Base-by-base conservation (phyloP, 2,888 invertebrate genomes). In the Arenicola marina region DNA sequence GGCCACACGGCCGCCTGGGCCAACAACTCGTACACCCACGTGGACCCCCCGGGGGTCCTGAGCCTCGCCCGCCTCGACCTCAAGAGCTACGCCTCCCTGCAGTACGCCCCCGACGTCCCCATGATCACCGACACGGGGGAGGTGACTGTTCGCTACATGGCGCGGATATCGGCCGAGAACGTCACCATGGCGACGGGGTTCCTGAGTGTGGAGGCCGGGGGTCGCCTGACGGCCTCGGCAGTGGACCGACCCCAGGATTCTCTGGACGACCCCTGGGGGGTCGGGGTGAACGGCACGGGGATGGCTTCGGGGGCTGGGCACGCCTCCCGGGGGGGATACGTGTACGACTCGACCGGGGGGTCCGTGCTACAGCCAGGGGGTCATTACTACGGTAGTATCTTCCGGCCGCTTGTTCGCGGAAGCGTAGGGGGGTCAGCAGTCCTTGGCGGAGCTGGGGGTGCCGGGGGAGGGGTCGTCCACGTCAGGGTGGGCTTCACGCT, bases 261-360 rank as follows among this genome's bases (percentile, higher is more conserved):
- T 4, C 55, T 74, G 4, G 75, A 76, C 55, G 61, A 62, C 28
- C 24, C 43, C 7, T 26, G 46, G 32, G 76, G 76, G 31, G 44
- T 54, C 7, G 75, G 75, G 4, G 26, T 38, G 1, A 31, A 56
- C 63, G 65, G 38, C 7, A 72, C 74, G 44, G 76, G 75, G 1
- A 75, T 65, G 26, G 76, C 75, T 1, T 72, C 74, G 38, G 76
- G 75, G 1, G 76, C 66, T 32, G 76, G 76, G 0, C 71, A 73
- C 70, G 75, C 74, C n/a, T 71, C 71, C 34, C 46, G 48, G 24
- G 75, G 76, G 18, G 76, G 76, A 56, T 71, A 70, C 63, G 51
- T 64, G 51, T 66, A 66, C 55, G 31, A 56, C 34, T 24, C 24
- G 3, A 56, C 45, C 7, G 57, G 62, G 21, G 28, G 59, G 1